Evolutionary conservation across 2,888 invertebrate species (phyloP), one percentile per base, ranked within the genome.

Genomic region (Onchidella celtica): DNA sequence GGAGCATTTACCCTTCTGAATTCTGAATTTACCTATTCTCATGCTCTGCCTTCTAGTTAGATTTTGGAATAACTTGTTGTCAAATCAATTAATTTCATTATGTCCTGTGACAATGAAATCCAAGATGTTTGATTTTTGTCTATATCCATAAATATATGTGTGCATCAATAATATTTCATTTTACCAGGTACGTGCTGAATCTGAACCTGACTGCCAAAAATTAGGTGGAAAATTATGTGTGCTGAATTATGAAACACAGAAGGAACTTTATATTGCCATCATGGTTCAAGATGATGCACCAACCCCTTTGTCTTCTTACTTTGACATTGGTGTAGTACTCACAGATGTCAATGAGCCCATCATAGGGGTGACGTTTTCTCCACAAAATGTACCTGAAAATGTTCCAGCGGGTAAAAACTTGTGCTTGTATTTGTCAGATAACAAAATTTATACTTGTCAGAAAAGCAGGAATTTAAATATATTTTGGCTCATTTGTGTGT

Each of bases 271-370:
- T n/a, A 83, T 88, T 55, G 88, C 87, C n/a, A 77, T 89, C 11
- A 79, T 86, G 80, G 89, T 84, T 0, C 69, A 75, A 29, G 89
- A 89, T 69, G 82, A 87, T 68, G 87, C 86, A 0, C 73, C 57
- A 9, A 86, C 87, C 3, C 85, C 84, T 0, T 66, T 83, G 75
- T 83, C 85, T n/a, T 81, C 86, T n/a, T 86, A 87, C 38, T 87
- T 86, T 79, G 87, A 87, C 40, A 79, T 89, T 32, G 81, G 79
- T 11, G 83, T 89, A 63, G 4, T 61, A n/a, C 74, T 89, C 0
- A 82, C 73, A 29, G 86, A 89, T 70, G 86, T 85, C 38, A 88
- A 88, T 72, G 89, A 89, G 63, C 86, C 79, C 78, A 87, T 87
- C 21, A 82, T 83, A 24, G 81, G 66, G 9, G 83, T 89, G 34